Evolutionary conservation across 2,888 invertebrate species (phyloP).

Genomic region (Cecidostiba fungosa): DNA sequence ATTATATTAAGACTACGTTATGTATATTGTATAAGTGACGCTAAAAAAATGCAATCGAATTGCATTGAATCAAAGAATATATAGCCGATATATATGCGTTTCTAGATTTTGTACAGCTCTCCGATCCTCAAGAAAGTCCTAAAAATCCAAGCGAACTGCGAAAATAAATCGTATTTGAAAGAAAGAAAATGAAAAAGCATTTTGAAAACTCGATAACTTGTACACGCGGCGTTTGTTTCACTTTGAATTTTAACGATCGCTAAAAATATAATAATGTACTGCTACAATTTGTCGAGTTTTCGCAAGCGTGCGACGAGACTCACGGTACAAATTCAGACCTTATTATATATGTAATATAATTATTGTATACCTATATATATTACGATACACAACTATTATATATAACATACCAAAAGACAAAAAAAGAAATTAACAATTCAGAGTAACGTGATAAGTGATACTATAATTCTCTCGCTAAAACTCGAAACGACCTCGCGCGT

Average conservation of each 20-base stretch:
- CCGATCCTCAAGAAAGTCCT: constrained; percentile 40
- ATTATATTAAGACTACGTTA: constrained; percentile 3
- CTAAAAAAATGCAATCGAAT: constrained; percentile 35
- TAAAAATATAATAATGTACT: neutral
- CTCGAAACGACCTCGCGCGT: constrained; percentile 64
- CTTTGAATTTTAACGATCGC: neutral
- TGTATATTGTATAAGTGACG: too few species aligned
- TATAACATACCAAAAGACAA: constrained; percentile 26
- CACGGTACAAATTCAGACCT: constrained; percentile 79
- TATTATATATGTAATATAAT: constrained; percentile 63
- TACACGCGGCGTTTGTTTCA: neutral
- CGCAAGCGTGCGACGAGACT: constrained; percentile 69
- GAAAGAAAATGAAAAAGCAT: neutral
- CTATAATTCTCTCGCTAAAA: constrained; percentile 56
- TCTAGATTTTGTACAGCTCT: constrained; percentile 58
- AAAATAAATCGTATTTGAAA: neutral
- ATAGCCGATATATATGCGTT: constrained; percentile 42
- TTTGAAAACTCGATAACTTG: constrained; percentile 19
- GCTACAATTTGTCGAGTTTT: constrained; percentile 65
- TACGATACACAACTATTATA: constrained; percentile 46
- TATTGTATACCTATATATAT: constrained; percentile 56
- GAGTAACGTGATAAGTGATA: neutral
- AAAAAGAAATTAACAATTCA: constrained; percentile 9
- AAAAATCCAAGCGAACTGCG: constrained; percentile 23
- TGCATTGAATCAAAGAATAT: constrained; percentile 46